Percentiles rank a stretch among this genome's conserved stretches.
Evolutionary conservation across 2,888 invertebrate genomes (phyloP).

Genomic region (Pollenia angustigena): DNA sequence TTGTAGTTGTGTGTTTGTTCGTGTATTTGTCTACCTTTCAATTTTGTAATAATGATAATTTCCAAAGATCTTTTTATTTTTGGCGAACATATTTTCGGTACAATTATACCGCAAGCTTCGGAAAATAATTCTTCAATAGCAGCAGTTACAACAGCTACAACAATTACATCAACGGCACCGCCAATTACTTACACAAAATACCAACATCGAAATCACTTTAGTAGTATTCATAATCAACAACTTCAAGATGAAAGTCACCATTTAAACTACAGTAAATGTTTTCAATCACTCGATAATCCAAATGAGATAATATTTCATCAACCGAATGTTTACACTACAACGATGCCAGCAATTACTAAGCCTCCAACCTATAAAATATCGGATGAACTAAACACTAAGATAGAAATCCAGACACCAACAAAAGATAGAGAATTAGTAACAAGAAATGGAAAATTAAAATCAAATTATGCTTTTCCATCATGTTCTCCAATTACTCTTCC

Average conservation of each 20-base stretch:
- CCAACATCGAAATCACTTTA: not conserved
- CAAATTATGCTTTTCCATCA: not conserved
- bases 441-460: not conserved
- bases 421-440: not conserved
- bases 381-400: not conserved
- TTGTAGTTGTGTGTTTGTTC: not conserved
- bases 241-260: not conserved
- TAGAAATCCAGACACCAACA: not conserved
- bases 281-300: not conserved
- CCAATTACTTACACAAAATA: not conserved
- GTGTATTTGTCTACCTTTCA: not conserved
- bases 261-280: not conserved
- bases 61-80: constrained; percentile 48
- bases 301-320: not conserved
- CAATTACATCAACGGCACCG: not conserved
- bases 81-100: constrained; percentile 41
- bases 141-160: not conserved
- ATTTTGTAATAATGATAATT: constrained; percentile 36
- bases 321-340: not conserved
- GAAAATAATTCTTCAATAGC: not conserved
- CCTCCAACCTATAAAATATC: not conserved
- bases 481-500: too few relatives aligned
- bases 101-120: constrained; percentile 16
- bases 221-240: not conserved
- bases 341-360: not conserved